Percentiles rank a stretch among this genome's conserved stretches.
These are phyloP conservation scores for Ostrea edulis DNA, from an alignment of 1,140 invertebrate species.

Conservation along the genomic window DNA sequence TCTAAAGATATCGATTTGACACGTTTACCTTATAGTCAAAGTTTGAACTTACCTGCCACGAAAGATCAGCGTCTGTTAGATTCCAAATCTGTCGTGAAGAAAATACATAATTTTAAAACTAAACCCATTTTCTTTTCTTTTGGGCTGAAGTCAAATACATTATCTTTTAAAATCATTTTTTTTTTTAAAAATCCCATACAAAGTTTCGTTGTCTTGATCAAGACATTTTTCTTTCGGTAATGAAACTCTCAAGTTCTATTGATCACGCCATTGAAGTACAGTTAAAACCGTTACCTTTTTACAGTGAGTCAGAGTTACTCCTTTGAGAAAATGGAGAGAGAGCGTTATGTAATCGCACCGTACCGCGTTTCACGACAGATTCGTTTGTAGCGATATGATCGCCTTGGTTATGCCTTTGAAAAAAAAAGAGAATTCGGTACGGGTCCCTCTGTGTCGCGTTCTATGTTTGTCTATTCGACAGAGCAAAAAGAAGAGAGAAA, in stretches of 20 bases:
- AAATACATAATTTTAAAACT: not conserved
- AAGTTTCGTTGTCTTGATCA: not conserved
- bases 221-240: not conserved
- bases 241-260: not conserved
- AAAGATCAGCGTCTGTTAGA: not conserved
- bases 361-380: not conserved
- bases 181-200: not conserved
- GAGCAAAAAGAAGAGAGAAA: not conserved
- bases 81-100: not conserved
- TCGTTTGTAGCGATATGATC: slow-evolving; percentile 19
- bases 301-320: not conserved
- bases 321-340: not conserved
- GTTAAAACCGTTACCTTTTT: not conserved
- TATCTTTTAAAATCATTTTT: not conserved
- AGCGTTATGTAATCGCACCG: slow-evolving; percentile 15
- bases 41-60: not conserved
- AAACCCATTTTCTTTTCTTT: not conserved
- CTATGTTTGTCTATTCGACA: not conserved
- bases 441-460: not conserved
- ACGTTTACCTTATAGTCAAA: not conserved
- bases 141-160: not conserved
- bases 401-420: slow-evolving; percentile 5
- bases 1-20: slow-evolving; percentile 4
- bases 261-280: not conserved
- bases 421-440: not conserved